Conservation (phyloP, 2,113 vertebrate species). For the Climacteris rufus region DNA sequence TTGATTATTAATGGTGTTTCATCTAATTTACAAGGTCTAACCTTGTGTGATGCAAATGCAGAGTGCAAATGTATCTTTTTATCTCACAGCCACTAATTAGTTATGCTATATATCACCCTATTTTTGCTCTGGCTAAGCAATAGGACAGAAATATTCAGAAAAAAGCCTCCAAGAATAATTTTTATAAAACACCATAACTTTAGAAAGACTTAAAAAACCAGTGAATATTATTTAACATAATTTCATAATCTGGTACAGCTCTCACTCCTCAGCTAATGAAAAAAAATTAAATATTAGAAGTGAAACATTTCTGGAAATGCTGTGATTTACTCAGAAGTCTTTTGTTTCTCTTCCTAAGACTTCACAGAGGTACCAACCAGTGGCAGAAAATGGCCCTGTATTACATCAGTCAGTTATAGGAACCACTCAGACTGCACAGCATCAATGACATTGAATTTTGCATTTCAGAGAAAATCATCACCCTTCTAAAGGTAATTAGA, state of each 20-base stretch:
- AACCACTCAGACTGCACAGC: not conserved
- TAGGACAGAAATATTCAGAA: not conserved
- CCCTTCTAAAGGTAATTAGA: not conserved
- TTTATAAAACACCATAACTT: not conserved
- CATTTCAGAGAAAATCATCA: not conserved
- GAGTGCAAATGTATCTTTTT: conserved; percentile 49
- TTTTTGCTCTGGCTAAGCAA: conserved; percentile 18
- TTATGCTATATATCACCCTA: conserved; percentile 39
- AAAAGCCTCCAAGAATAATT: not conserved
- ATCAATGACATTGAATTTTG: accelerated
- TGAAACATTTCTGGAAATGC: not conserved
- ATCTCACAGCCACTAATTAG: conserved; percentile 62
- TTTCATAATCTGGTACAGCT: not conserved
- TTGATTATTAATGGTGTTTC: conserved; percentile 69
- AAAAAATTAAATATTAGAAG: not conserved
- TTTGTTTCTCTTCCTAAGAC: not conserved
- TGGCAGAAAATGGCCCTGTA: not conserved
- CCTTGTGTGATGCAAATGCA: conserved; percentile 27
- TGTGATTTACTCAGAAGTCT: not conserved
- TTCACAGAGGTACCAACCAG: not conserved
- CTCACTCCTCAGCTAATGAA: not conserved
- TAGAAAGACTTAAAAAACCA: not conserved
- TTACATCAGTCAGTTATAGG: accelerated
- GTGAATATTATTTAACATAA: not conserved
- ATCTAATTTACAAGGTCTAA: conserved; percentile 55